Evolutionary conservation across 2,113 vertebrate genomes (phyloP).

Genomic region (Trachemys scripta): DNA sequence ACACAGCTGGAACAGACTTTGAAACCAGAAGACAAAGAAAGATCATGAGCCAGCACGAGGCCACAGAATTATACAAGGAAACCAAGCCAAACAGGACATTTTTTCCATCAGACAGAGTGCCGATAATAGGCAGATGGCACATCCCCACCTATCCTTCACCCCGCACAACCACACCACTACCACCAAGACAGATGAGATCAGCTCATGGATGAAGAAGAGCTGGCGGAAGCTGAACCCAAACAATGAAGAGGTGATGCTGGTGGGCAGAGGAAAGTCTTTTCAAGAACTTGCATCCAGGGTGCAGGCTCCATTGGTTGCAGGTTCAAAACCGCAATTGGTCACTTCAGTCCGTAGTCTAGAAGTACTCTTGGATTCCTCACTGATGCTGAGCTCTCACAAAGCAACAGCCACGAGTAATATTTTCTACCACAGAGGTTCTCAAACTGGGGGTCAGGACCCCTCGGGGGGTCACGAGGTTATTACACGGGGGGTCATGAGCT

Average conservation of each 20-base stretch:
- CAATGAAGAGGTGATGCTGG: neutral
- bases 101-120: neutral
- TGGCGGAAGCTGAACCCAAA: neutral
- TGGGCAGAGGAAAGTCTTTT: too few relatives aligned
- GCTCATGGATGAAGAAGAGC: neutral
- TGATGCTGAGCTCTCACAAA: too few relatives aligned
- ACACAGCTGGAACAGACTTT: neutral
- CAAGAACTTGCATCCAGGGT: too few relatives aligned
- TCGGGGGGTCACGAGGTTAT: too few relatives aligned
- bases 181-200: neutral
- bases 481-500: too few relatives aligned
- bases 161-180: neutral
- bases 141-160: neutral
- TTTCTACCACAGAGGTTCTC: too few relatives aligned
- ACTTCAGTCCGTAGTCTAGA: too few relatives aligned
- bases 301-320: too few relatives aligned
- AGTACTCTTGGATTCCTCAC: too few relatives aligned
- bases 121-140: neutral
- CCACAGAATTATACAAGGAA: neutral
- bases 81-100: neutral
- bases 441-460: too few relatives aligned
- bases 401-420: too few relatives aligned
- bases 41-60: neutral
- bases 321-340: too few relatives aligned
- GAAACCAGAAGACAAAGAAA: neutral